A percentile compares a stretch with the other conserved stretches of the same genome.
These are phyloP conservation scores for Megaustenia siamemsis DNA, from an alignment of 2,888 invertebrate genomes.

Conservation along the genomic window DNA sequence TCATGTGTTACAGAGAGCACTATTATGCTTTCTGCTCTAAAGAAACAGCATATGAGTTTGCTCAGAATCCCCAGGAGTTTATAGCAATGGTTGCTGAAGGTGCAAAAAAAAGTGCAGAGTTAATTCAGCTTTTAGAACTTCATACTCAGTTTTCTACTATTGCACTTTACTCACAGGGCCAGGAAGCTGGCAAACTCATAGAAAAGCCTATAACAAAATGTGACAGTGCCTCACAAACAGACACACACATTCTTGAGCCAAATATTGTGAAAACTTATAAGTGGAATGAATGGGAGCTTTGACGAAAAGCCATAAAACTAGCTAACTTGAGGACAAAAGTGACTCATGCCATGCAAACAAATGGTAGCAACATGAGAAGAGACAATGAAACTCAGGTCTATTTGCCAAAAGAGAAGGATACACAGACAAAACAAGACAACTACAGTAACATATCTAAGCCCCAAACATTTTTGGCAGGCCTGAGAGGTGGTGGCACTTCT, in stretches of 20 bases:
- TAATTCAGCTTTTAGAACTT: slow-evolving; percentile 86
- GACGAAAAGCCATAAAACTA: slow-evolving; percentile 88
- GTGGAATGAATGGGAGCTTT: slow-evolving; percentile 92
- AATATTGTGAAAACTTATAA: slow-evolving; percentile 86
- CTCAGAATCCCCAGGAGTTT: slow-evolving; percentile 84
- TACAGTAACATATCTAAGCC: slow-evolving; percentile 79
- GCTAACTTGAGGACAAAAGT: slow-evolving; percentile 83
- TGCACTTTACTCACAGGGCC: slow-evolving; percentile 78
- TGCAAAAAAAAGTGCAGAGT: slow-evolving; percentile 85
- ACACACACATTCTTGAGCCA: slow-evolving; percentile 85
- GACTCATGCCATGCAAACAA: slow-evolving; percentile 87
- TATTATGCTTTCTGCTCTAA: slow-evolving; percentile 85
- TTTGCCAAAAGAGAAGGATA: slow-evolving; percentile 78
- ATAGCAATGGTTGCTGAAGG: slow-evolving; percentile 82
- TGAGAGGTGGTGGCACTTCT: slow-evolving; percentile 78
- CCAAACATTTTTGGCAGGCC: slow-evolving; percentile 78
- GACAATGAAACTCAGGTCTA: slow-evolving; percentile 85
- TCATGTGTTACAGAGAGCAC: slow-evolving; percentile 83
- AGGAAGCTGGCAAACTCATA: slow-evolving; percentile 76
- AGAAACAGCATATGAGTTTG: slow-evolving; percentile 83
- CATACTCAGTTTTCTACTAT: slow-evolving; percentile 80
- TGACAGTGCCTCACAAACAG: slow-evolving; percentile 87
- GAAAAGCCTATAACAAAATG: slow-evolving; percentile 80
- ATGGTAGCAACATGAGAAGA: slow-evolving; percentile 84
- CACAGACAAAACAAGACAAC: slow-evolving; percentile 79